Evolutionary conservation across 2,113 vertebrate genomes (phyloP).

Genomic region (Scomber colias): DNA sequence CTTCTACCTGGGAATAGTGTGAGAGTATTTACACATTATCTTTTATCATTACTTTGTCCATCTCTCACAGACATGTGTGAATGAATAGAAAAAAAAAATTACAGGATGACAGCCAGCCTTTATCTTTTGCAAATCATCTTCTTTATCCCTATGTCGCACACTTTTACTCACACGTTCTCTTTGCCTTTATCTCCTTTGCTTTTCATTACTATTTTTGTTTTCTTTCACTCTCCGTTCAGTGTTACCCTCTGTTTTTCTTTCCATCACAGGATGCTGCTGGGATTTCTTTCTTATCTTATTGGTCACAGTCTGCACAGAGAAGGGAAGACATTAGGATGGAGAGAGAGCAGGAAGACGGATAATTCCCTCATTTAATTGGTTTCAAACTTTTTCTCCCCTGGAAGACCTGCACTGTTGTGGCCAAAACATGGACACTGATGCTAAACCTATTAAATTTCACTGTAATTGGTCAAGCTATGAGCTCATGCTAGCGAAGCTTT

Average conservation of each 20-base stretch:
- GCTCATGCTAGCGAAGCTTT: slow-evolving; percentile 50
- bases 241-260: neutral
- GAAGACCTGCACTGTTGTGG: slow-evolving; percentile 41
- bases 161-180: slow-evolving; percentile 26
- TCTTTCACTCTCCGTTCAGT: neutral
- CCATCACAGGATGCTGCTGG: slow-evolving; percentile 32
- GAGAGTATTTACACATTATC: slow-evolving; percentile 32
- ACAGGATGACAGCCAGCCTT: slow-evolving; percentile 19
- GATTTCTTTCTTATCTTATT: slow-evolving; percentile 43
- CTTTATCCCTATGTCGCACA: slow-evolving; percentile 26
- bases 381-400: slow-evolving; percentile 49
- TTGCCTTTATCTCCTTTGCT: slow-evolving; percentile 23
- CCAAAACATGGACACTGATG: slow-evolving; percentile 44
- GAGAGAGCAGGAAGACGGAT: slow-evolving; percentile 32
- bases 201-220: slow-evolving; percentile 15
- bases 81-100: slow-evolving; percentile 36
- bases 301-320: slow-evolving; percentile 53
- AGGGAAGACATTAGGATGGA: slow-evolving; percentile 28
- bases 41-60: slow-evolving; percentile 40
- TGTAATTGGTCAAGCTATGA: slow-evolving; percentile 48
- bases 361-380: slow-evolving; percentile 62
- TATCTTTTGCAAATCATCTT: slow-evolving; percentile 47
- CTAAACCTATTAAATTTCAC: slow-evolving; percentile 53
- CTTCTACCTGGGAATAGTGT: slow-evolving; percentile 24
- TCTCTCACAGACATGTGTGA: slow-evolving; percentile 22